These are phyloP conservation scores for Andrena trimmerana DNA, from an alignment of 2,888 invertebrate genomes.

Conservation along the genomic window DNA sequence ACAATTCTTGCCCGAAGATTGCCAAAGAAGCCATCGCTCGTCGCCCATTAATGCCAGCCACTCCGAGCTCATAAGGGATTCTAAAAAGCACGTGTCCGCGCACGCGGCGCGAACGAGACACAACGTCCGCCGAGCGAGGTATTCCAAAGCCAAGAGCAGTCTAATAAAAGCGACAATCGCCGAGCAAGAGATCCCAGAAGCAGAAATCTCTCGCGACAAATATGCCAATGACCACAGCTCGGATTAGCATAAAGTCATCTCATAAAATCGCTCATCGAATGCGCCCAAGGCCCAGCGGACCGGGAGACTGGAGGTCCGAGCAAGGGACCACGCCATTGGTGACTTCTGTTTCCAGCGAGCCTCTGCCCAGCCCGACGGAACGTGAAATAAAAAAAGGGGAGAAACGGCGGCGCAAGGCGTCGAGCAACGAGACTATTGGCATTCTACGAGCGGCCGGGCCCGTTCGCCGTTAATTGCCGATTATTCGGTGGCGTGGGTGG, in stretches of 20 bases:
- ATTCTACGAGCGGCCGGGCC: constrained; percentile 44
- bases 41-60: neutral
- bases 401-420: neutral
- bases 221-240: too few species aligned
- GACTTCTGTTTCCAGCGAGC: too few species aligned
- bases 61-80: neutral
- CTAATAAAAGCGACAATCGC: neutral
- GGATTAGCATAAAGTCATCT: too few species aligned
- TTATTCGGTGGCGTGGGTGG: constrained; percentile 72
- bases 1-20: too few species aligned
- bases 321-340: too few species aligned
- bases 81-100: neutral
- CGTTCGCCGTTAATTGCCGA: constrained; percentile 62
- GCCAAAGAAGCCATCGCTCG: neutral
- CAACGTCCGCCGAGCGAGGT: neutral
- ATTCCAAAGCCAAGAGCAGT: neutral
- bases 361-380: neutral
- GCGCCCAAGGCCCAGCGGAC: too few species aligned
- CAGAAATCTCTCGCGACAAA: too few species aligned
- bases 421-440: constrained; percentile 38
- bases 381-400: neutral
- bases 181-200: too few species aligned
- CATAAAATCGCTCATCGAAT: too few species aligned
- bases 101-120: neutral
- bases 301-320: too few species aligned